Base-by-base conservation (phyloP, 2,797 vertebrate genomes). In the Syngnathus rostellatus region DNA sequence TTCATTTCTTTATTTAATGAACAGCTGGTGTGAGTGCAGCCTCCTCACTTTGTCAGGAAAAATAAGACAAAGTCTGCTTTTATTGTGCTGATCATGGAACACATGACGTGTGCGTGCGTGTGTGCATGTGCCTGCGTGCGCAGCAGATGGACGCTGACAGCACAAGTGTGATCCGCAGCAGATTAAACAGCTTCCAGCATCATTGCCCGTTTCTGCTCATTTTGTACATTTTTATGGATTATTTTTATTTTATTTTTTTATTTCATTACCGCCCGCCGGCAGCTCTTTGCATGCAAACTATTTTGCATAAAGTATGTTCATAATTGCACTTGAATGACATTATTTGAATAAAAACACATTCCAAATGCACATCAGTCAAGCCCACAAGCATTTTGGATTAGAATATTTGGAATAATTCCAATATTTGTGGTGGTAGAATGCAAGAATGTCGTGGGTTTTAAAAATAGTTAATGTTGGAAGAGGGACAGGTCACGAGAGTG, bases 101-200 rank as follows among this genome's bases (percentile, higher is more conserved):
- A 68, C 58, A 50, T 4, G 23, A 43, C 9, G 12, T 3, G 21
- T 61, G 59, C 23, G 39, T 51, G 16, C 58, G 66, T 41, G 59
- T 21, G 59, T 5, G 60, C 7, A 40, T 45, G 60, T 25, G 60
- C 4, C 6, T 25, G 43, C 0, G 17, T 63, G 68, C 66, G 66
- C 48, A 79, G 68, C 77, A 81, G 73, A 78, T 82, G 77, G 77
- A 73, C 63, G 69, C 51, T 72, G 78, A 73, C 74, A 72, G 74
- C 73, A 80, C 73, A 68, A 74, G 76, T 77, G 75, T 85, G 80
- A 88, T 81, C 81, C 67, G 64, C 71, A 65, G 62, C 63, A 63
- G 71, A 74, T 81, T 67, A 73, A 73, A 69, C 71, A 12, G 50
- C 72, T 82, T 64, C 64, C 43, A 25, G 68, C 69, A 14, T 73